Evolutionary conservation across 2,113 vertebrate species (phyloP).

Genomic region (Scalopus aquaticus): DNA sequence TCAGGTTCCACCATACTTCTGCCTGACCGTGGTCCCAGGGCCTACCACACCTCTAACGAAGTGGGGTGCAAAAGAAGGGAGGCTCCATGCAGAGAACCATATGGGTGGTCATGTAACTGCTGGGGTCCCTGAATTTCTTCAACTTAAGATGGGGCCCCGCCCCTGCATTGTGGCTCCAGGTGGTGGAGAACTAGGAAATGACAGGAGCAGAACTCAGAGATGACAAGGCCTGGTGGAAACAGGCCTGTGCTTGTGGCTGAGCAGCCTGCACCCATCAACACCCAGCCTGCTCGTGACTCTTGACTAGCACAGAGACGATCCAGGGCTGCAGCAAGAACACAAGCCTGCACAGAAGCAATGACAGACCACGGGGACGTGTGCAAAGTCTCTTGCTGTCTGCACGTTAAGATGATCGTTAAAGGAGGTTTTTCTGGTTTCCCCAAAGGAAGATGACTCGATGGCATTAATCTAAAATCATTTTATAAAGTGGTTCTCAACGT

Average conservation of each 20-base stretch:
- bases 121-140: not conserved
- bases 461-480: not conserved
- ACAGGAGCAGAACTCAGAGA: not conserved
- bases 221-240: not conserved
- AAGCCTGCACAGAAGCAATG: not conserved
- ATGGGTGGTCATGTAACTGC: not conserved
- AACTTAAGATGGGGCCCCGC: not conserved
- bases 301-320: not conserved
- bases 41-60: not conserved
- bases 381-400: not conserved
- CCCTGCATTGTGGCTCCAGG: not conserved
- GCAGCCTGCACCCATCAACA: not conserved
- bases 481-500: not conserved
- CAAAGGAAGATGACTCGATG: not conserved
- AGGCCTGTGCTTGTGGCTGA: not conserved
- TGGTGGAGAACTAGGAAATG: not conserved
- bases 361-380: not conserved
- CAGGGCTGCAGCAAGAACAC: not conserved
- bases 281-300: not conserved
- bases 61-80: not conserved
- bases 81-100: not conserved
- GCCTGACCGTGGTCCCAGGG: not conserved
- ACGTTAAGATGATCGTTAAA: not conserved
- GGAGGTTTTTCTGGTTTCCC: not conserved
- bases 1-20: not conserved